Evolutionary conservation across 2,888 invertebrate genomes (phyloP).

Genomic region (Mythimna vitellina): DNA sequence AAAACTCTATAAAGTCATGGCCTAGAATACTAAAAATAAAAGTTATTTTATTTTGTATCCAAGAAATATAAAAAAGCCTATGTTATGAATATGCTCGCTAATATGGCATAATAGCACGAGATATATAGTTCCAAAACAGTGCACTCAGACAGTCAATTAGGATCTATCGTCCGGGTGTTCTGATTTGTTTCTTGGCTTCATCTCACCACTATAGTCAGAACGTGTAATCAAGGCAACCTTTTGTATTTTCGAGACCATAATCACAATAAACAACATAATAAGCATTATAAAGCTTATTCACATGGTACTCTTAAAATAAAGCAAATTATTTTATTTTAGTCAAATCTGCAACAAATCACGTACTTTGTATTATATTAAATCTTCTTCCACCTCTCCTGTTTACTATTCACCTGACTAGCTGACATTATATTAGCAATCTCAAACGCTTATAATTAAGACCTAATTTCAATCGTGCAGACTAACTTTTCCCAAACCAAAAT

Average conservation of each 20-base stretch:
- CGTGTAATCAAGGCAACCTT: neutral
- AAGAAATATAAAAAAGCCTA: too few relatives aligned
- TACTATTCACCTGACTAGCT: slow-evolving; percentile 7
- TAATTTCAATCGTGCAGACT: slow-evolving; percentile 29
- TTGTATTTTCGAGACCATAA: slow-evolving; percentile 7
- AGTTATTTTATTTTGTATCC: neutral
- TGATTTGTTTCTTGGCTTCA: neutral
- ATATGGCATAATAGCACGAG: neutral
- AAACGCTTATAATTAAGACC: neutral
- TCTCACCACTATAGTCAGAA: neutral
- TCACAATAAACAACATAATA: neutral
- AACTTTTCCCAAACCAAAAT: slow-evolving; percentile 29
- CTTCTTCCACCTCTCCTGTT: slow-evolving; percentile 29
- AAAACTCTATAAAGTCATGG: neutral
- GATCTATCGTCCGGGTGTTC: neutral
- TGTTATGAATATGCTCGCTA: neutral
- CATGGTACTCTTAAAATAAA: slow-evolving; percentile 18
- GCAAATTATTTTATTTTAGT: slow-evolving; percentile 27
- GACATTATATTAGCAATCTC: slow-evolving; percentile 10
- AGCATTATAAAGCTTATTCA: slow-evolving; percentile 38
- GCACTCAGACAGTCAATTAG: neutral
- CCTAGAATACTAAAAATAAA: neutral
- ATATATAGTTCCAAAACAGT: neutral
- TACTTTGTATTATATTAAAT: slow-evolving; percentile 35
- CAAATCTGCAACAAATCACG: slow-evolving; percentile 26